Percentiles rank a stretch among this genome's conserved stretches.
Conservation (phyloP, 2,888 invertebrate genomes). For the Lasioglossum zephyrum region DNA sequence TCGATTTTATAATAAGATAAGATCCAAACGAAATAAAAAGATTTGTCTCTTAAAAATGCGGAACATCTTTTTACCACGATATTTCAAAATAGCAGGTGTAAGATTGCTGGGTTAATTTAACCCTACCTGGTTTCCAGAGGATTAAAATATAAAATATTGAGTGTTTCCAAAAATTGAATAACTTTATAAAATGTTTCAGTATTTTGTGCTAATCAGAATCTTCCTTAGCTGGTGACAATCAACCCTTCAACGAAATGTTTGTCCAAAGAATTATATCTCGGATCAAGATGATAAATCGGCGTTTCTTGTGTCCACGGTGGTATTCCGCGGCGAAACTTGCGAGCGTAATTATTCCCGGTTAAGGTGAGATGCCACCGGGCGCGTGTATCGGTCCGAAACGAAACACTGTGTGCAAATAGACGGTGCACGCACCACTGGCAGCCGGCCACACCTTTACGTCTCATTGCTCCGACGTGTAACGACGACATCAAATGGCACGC, state of each 20-base stretch:
- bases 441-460: conserved; percentile 63
- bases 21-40: neutral
- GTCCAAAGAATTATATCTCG: neutral
- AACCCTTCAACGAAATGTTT: neutral
- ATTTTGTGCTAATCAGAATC: neutral
- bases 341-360: conserved; percentile 35
- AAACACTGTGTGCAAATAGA: conserved; percentile 57
- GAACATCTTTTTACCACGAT: neutral
- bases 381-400: conserved; percentile 37
- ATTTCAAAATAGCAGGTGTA: neutral
- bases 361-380: conserved; percentile 32
- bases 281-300: neutral
- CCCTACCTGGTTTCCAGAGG: neutral
- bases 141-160: neutral
- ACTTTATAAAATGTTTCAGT: neutral
- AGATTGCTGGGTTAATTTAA: neutral
- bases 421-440: conserved; percentile 54
- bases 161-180: neutral
- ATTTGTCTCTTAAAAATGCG: neutral
- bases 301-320: conserved; percentile 21
- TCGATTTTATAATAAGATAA: neutral
- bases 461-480: conserved; percentile 61
- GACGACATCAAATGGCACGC: conserved; percentile 63
- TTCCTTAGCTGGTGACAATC: neutral
- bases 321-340: conserved; percentile 9